Conservation (phyloP, 2,113 vertebrate species). For the Hemiscyllium ocellatum region DNA sequence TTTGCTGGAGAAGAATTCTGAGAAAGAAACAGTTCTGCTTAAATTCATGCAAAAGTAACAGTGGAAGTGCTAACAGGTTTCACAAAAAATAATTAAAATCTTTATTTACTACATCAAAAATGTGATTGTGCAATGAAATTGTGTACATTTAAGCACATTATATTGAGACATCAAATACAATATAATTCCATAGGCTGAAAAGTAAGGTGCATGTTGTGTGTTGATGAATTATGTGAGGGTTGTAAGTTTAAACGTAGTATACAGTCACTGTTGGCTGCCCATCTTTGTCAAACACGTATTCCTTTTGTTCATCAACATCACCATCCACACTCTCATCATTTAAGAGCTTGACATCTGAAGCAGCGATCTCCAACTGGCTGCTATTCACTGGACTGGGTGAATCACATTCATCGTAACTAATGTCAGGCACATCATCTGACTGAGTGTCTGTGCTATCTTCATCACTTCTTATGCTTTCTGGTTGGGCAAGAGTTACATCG, state of each 20-base stretch:
- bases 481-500: constrained; percentile 90
- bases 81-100: constrained; percentile 7
- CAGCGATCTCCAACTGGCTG: constrained; percentile 19
- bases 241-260: not conserved
- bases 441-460: constrained; percentile 96
- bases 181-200: not conserved
- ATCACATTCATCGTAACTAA: constrained; percentile 89
- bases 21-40: not conserved
- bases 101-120: not conserved
- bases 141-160: not conserved
- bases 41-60: constrained; percentile 30
- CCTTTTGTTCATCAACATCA: not conserved
- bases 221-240: constrained; percentile 6
- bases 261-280: not conserved
- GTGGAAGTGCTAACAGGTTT: not conserved
- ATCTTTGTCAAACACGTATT: not conserved
- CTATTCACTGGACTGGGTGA: constrained; percentile 55
- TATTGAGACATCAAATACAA: not conserved
- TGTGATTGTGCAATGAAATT: not conserved
- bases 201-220: constrained; percentile 25
- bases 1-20: not conserved
- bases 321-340: not conserved
- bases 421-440: constrained; percentile 89
- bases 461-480: constrained; percentile 95
- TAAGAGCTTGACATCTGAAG: not conserved